Base-by-base conservation (phyloP, 2,797 vertebrate genomes). In the Smutsia gigantea region DNA sequence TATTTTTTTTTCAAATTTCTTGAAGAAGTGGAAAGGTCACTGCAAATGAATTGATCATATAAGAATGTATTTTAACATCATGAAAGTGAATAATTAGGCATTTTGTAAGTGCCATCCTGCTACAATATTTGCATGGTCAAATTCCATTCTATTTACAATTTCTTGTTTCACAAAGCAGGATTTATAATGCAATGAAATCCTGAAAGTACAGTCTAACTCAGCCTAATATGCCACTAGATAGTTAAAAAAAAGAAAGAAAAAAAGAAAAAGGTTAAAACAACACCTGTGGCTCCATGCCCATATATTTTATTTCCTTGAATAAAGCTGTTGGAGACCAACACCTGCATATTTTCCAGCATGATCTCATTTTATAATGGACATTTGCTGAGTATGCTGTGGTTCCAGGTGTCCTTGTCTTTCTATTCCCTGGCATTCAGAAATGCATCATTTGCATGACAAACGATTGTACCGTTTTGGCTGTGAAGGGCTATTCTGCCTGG, bases 391-490 rank as follows among this genome's bases (percentile, higher is more conserved):
- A 18, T 11, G 82, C 77, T 59, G 81, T 75, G 84, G 61, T 93
- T 92, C 37, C 96, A 31, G 39, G 81, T 97, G 94, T 92, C 96
- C 92, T 95, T 97, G 96, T 96, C 94, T 96, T 97, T 94, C 78
- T n/a, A 51, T 68, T 42, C 34, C 87, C 97, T 98, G 98, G 98
- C 97, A 96, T 87, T 94, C 68, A 86, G 86, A 97, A 89, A 87
- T 81, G 71, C 78, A 95, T 55, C 3, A 6, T 97, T 98, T 98
- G 81, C 89, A 93, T 98, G 98, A 98, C 90, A 96, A 98, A 98
- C 96, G 97, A 97, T 87, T 69, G 4, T 82, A 78, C 12, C 15
- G 27, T 92, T 97, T 97, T 98, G 98, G 97, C 98, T 97, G 59
- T 84, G 95, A 95, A 81, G 94, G 78, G 90, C 96, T 96, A 72